Evolutionary conservation across 2,797 vertebrate species (phyloP).

Genomic region (Staurois parvus): DNA sequence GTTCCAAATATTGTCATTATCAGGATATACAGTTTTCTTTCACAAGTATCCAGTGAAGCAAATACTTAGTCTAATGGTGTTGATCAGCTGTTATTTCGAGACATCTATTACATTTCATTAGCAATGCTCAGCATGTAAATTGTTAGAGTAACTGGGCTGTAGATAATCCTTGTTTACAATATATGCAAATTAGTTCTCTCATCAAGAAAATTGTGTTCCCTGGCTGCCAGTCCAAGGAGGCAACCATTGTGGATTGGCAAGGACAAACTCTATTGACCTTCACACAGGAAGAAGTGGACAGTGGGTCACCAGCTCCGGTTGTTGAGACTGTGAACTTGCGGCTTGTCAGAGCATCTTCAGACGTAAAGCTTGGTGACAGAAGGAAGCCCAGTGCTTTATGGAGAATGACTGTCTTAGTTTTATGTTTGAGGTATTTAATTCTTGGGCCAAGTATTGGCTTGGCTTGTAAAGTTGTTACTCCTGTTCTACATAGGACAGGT

Average conservation of each 20-base stretch:
- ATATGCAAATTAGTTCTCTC: conserved; percentile 36
- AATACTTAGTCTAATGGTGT: neutral
- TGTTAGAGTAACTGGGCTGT: conserved; percentile 35
- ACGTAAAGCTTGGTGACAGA: neutral
- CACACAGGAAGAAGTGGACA: neutral
- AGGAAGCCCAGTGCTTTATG: neutral
- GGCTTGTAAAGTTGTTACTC: too few relatives aligned
- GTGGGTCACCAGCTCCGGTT: too few relatives aligned
- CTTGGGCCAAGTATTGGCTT: too few relatives aligned
- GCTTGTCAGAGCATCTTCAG: neutral
- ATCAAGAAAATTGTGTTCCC: conserved; percentile 9
- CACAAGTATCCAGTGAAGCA: neutral
- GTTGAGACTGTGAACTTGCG: neutral
- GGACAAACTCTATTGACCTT: neutral
- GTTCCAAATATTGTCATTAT: too few relatives aligned
- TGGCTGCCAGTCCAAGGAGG: neutral
- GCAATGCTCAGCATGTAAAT: conserved; percentile 10
- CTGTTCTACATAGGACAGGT: too few relatives aligned
- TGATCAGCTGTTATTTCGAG: neutral
- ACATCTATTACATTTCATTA: conserved; percentile 34
- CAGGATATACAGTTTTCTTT: neutral
- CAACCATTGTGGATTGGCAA: neutral
- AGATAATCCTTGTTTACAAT: conserved; percentile 44
- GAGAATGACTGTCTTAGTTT: too few relatives aligned
- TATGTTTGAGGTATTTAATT: too few relatives aligned